Base-by-base conservation (phyloP, 2,797 vertebrate genomes). In the Neopelma chrysocephalum region DNA sequence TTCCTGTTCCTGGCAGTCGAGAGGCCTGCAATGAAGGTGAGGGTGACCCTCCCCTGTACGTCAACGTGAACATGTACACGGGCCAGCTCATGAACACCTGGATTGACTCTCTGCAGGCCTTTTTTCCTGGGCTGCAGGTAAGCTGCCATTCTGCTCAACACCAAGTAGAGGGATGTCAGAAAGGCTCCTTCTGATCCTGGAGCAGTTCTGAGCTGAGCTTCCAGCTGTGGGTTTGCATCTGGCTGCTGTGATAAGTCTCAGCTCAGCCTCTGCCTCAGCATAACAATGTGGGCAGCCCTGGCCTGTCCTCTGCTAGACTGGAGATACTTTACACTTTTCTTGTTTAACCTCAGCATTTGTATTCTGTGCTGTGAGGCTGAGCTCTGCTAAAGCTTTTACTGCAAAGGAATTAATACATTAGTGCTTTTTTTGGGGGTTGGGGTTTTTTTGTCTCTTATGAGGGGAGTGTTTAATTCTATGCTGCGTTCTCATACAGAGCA, bases 51-150 rank as follows among this genome's bases (percentile, higher is more conserved):
- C 99, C 99, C 8, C 98, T 99, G 3, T 99, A 99, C 1, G 99
- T 99, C 48, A 99, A 99, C 2, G 99, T 99, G 27, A 99, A 99
- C 98, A 99, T 99, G 99, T 99, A 99, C 97, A 99, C 98, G 3
- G 99, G 99, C 16, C 99, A 99, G 96, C 98, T 99, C 90, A 99
- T 99, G 99, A 99, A 99, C 98, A 99, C 99, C 2, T 99, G 99
- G 99, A 99, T 99, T 3, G 99, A 99, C 97, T 99, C 99, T 23
- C 98, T 99, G 90, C 99, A 99, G 96, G 99, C 99, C n/a, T 99
- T 99, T 95, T 99, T 99, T 93, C 99, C 99, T 8, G 99, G 99
- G 3, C 98, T 99, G 53, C 99, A 99, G 99, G 99, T 99, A 31
- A 79, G 2, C n/a, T 64, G 26, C 1, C 3, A 5, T 23, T 23